A percentile compares a stretch with the other conserved stretches of the same genome.
Evolutionary conservation across 1,140 invertebrate genomes (phyloP).

Genomic region (Anastatus disparis): DNA sequence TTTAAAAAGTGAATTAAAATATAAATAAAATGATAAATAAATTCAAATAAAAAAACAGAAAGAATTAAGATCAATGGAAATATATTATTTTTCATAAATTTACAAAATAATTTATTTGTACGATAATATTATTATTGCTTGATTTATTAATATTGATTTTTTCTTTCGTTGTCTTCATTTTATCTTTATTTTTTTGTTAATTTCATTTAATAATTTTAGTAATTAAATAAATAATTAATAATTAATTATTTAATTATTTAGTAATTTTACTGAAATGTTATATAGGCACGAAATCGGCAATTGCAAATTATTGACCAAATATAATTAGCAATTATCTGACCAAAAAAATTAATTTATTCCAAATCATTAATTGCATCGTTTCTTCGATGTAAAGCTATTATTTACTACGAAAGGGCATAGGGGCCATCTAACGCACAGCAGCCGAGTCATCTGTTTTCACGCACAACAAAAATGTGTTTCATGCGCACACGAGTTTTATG

Average conservation of each 20-base stretch:
- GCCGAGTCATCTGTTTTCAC: no score
- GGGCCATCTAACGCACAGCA: no score
- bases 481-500: no score
- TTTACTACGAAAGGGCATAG: no score
- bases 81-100: conserved; percentile 15
- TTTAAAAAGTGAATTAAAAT: conserved; percentile 34
- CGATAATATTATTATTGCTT: background rate
- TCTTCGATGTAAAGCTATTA: conserved; percentile 6
- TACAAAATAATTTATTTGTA: conserved; percentile 24
- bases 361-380: conserved; percentile 16
- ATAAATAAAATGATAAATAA: conserved; percentile 39
- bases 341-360: background rate
- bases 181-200: no score
- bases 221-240: no score
- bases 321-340: background rate
- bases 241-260: no score
- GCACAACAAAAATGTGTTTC: background rate
- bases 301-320: conserved; percentile 16
- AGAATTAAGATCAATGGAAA: background rate
- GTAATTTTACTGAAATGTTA: no score
- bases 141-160: no score
- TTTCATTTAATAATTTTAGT: no score
- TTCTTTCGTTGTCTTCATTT: no score
- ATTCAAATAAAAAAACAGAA: background rate
- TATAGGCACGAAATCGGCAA: background rate